These are phyloP conservation scores for Hetaerina americana DNA, from an alignment of 1,140 invertebrate species.

Conservation along the genomic window DNA sequence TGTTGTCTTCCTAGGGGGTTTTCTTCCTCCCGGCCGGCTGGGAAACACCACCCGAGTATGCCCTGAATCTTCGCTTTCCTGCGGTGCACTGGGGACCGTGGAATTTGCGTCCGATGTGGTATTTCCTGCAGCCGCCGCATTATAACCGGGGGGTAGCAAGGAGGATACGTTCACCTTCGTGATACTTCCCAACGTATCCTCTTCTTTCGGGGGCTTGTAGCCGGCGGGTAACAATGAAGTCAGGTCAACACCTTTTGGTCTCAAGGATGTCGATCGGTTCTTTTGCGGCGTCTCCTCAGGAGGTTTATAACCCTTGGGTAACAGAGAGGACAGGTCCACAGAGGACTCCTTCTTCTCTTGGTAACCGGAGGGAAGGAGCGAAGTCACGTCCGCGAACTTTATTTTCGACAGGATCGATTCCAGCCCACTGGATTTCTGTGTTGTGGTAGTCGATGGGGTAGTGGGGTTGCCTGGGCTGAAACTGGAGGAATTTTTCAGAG, in stretches of 20 bases:
- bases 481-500: slow-evolving; percentile 19
- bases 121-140: slow-evolving; percentile 22
- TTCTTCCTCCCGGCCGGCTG: slow-evolving; percentile 50
- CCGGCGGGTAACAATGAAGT: no score
- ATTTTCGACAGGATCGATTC: neutral
- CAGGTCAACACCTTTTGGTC: no score
- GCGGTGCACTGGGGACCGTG: no score
- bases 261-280: slow-evolving; percentile 7
- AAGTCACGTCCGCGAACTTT: neutral
- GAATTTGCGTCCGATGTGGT: slow-evolving; percentile 25
- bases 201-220: slow-evolving; percentile 12
- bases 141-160: slow-evolving; percentile 45
- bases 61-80: slow-evolving; percentile 29
- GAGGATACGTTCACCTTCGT: slow-evolving; percentile 41
- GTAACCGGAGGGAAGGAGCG: slow-evolving; percentile 2
- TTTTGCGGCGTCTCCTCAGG: neutral
- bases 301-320: slow-evolving; percentile 24
- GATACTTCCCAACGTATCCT: slow-evolving; percentile 32
- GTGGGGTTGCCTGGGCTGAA: slow-evolving; percentile 19
- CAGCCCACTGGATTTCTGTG: neutral
- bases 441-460: neutral
- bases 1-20: slow-evolving; percentile 24
- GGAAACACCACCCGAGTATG: slow-evolving; percentile 63
- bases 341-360: slow-evolving; percentile 12
- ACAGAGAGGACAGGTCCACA: slow-evolving; percentile 10